These are phyloP conservation scores for Idaea biselata DNA, from an alignment of 2,888 invertebrate genomes.

Conservation along the genomic window DNA sequence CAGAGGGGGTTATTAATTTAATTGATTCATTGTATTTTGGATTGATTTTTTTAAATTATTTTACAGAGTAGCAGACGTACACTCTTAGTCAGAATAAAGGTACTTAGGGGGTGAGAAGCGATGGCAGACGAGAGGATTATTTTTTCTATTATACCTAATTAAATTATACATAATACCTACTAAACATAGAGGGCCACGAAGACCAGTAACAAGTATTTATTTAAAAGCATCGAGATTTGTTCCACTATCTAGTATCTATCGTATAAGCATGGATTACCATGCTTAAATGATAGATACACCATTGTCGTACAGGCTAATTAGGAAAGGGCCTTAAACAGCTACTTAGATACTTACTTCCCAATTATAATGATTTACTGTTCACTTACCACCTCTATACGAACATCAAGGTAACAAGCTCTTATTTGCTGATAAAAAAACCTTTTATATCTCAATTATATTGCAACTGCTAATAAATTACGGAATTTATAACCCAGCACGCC, in stretches of 20 bases:
- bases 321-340: not conserved
- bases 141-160: no score
- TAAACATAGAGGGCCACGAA: no score
- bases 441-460: slow-evolving; percentile 19
- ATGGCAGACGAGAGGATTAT: no score
- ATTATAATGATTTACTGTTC: not conserved
- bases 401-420: slow-evolving; percentile 14
- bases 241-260: no score
- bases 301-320: not conserved
- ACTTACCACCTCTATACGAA: not conserved
- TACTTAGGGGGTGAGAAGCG: no score
- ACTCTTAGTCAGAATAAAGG: no score
- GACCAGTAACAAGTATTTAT: no score
- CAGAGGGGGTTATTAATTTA: not conserved
- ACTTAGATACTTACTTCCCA: not conserved
- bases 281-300: not conserved
- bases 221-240: no score
- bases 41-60: not conserved
- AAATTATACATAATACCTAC: no score
- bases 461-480: slow-evolving; percentile 13
- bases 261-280: no score
- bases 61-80: not conserved
- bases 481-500: slow-evolving; percentile 16
- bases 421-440: slow-evolving; percentile 11
- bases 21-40: not conserved